Base-by-base conservation (phyloP, 2,797 vertebrate genomes). In the Myotis pilosus region DNA sequence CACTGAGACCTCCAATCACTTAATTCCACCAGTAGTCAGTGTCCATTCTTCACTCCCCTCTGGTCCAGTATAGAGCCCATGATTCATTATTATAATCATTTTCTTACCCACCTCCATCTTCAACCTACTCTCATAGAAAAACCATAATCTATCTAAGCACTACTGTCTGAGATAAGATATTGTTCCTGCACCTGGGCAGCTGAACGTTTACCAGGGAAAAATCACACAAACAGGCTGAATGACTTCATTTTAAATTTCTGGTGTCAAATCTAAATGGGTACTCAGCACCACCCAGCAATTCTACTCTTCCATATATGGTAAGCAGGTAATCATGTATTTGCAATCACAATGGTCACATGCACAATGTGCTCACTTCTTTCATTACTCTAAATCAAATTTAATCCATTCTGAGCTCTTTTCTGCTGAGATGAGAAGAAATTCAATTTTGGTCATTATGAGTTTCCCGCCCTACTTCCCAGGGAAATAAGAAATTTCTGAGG, bases 1-100 rank as follows among this genome's bases (percentile, higher is more conserved):
- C 30, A 6, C 1, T 76, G 62, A 84, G 41, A 84, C 25, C 30
- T n/a, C 76, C 83, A 69, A 80, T 55, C 75, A 13, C 41, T 60
- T 86, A 75, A 84, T 53, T 41, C 51, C 72, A 81, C 12, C 72
- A 68, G 7, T 33, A 74, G 22, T 90, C 15, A 13, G 86, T 53
- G 57, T 74, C 55, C 55, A 12, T 90, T 89, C 75, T 95, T 72
- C 47, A 68, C 51, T 91, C 92, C 78, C 79, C 22, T 64, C 68
- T 92, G 49, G 53, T 60, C 41, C 44, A 85, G 7, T 44, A 66
- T 81, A 83, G 55, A 92, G n/a, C 9, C 8, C 30, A 25, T 55
- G 68, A 76, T 55, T 87, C 49, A 87, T 92, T 23, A 49, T 71
- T 81, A 33, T 38, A 74, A 78, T 64, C 13, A 49, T 62, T 78